Evolutionary conservation across 2,797 vertebrate genomes (phyloP).

Genomic region (Rachycentron canadum): DNA sequence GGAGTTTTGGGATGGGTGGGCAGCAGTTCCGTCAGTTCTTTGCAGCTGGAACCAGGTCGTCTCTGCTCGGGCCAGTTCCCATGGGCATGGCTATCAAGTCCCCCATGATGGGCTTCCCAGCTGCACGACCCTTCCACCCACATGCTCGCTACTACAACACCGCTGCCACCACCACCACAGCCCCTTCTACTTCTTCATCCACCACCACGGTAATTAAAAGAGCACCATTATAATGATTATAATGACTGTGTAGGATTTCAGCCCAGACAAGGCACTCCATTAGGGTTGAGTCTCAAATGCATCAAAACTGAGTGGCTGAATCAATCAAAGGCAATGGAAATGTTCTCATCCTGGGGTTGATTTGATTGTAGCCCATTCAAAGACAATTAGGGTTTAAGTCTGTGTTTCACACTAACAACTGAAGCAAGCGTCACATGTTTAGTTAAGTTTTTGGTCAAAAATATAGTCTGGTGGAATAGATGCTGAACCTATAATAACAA

Average conservation of each 20-base stretch:
- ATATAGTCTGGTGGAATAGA: not conserved
- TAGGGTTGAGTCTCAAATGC: not conserved
- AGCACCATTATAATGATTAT: constrained; percentile 23
- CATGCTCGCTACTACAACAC: constrained; percentile 89
- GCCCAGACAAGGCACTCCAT: not conserved
- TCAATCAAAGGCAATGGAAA: not conserved
- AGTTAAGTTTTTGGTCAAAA: not conserved
- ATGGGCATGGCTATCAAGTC: constrained; percentile 92
- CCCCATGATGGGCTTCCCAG: constrained; percentile 88
- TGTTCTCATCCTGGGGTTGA: not conserved
- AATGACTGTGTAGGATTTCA: constrained; percentile 10
- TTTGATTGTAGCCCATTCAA: not conserved
- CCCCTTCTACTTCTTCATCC: constrained; percentile 35
- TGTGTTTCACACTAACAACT: not conserved
- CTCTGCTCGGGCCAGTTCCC: constrained; percentile 94
- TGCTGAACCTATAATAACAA: not conserved
- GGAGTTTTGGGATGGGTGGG: constrained; percentile 89
- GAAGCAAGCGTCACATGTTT: not conserved
- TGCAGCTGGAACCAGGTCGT: constrained; percentile 89
- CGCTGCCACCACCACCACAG: constrained; percentile 13
- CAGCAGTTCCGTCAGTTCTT: constrained; percentile 95
- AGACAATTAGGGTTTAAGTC: not conserved
- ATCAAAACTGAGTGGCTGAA: not conserved
- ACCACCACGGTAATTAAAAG: constrained; percentile 62
- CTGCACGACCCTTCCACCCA: constrained; percentile 86